phyloP scores from a whole-genome alignment of 2,113 vertebrate species.

The Cinclus cinclus region DNA sequence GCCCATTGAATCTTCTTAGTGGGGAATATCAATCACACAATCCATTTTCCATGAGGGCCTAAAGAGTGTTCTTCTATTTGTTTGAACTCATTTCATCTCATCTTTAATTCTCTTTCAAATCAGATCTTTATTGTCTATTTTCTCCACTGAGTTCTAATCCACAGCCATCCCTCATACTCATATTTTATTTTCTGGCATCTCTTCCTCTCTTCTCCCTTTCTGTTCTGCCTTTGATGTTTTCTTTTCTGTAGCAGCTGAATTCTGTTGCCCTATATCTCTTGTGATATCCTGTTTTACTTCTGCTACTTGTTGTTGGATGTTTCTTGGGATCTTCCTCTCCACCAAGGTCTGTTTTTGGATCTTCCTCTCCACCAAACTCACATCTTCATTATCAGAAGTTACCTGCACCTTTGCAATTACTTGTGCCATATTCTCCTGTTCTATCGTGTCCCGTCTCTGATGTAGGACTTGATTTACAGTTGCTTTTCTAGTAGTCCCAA shows the following conservation, averaged over 20 bases:
- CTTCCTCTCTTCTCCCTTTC: neutral
- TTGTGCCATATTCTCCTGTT: neutral
- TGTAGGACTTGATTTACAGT: neutral
- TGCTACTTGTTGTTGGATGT: neutral
- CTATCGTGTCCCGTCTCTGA: neutral
- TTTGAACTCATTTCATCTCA: neutral
- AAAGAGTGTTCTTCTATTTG: neutral
- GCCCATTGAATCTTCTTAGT: neutral
- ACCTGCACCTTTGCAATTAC: neutral
- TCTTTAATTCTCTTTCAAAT: neutral
- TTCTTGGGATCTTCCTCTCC: neutral
- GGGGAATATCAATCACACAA: neutral
- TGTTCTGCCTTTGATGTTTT: neutral
- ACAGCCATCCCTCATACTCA: neutral
- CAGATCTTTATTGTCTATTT: neutral
- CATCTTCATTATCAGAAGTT: neutral
- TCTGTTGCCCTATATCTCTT: neutral
- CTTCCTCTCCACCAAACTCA: neutral
- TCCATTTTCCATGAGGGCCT: neutral
- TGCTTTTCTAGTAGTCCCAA: neutral
- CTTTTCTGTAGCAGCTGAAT: neutral
- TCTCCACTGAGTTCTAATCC: neutral
- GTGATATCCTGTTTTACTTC: neutral
- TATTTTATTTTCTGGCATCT: neutral
- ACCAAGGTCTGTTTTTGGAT: neutral